Base-by-base conservation (phyloP, 2,888 invertebrate genomes). In the Laspeyria flexula region DNA sequence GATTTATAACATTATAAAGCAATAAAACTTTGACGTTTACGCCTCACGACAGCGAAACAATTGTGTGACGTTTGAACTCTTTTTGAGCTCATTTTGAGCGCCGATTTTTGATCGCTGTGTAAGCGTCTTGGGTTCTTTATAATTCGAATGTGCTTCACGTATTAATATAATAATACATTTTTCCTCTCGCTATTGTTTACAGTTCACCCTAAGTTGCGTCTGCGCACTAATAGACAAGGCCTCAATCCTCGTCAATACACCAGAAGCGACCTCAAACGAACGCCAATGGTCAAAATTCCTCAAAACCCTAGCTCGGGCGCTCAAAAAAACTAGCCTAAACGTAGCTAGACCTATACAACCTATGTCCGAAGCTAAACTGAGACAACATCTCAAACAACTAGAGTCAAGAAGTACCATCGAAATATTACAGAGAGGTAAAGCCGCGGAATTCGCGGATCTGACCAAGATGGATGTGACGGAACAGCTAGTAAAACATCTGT, bases 231-330 rank as follows among this genome's bases (percentile, higher is more conserved):
- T 90, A 34, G 90, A 90, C 15, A 83, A 83, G 13, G 89, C 91
- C 0, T 51, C 82, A 0, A 30, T 74, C 0, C 70, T 92, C 0
- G 79, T 86, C 0, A 86, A 83, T 65, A 89, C 89, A 0, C 85
- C 88, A 0, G 90, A 90, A 49, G 86, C 90, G 11, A 88, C 88
- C 0, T 79, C 89, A 1, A 88, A 84, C 77, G 92, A 91, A 50
- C 73, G 90, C 0, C 91, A 91, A 46, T 94, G 94, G 94, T 90
- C 84, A 7, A 90, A 90, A 55, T 94, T 94, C 81, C 84, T 94
- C 3, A 86, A 89, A 52, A 90, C 88, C 0, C 77, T 94, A 41
- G 90, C 93, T 0, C 79, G 94, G 23, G 88, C 92, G 0, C 70
- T 93, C 0, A 89, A 89, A 43, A 83, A 81, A 57, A 85, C 89